A percentile compares a stretch with the other conserved stretches of the same genome.
These are phyloP conservation scores for Hippoglossus stenolepis DNA, from an alignment of 2,113 vertebrate genomes.

Conservation along the genomic window DNA sequence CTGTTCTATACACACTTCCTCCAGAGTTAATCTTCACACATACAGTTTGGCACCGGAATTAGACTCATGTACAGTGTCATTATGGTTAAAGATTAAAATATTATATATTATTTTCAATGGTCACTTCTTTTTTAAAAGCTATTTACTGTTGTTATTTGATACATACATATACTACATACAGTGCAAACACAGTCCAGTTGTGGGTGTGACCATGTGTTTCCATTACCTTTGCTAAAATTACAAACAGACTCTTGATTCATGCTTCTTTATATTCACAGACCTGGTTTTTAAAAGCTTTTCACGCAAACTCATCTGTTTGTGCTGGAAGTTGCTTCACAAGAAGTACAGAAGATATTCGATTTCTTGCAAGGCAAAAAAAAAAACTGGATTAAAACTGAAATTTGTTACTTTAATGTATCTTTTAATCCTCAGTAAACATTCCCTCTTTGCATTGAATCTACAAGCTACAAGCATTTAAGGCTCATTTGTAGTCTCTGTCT, in stretches of 20 bases:
- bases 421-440: background rate
- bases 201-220: slow-evolving; percentile 53
- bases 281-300: slow-evolving; percentile 32
- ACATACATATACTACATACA: slow-evolving; percentile 28
- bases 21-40: background rate
- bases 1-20: slow-evolving; percentile 4
- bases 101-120: background rate
- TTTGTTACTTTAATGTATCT: slow-evolving; percentile 13
- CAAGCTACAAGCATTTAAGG: slow-evolving; percentile 31
- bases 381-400: background rate
- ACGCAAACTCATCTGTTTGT: slow-evolving; percentile 29
- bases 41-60: background rate
- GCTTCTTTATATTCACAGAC: slow-evolving; percentile 30
- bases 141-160: slow-evolving; percentile 7
- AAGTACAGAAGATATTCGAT: background rate
- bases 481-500: slow-evolving; percentile 54
- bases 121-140: background rate
- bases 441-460: slow-evolving; percentile 30
- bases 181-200: slow-evolving; percentile 41
- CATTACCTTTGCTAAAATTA: slow-evolving; percentile 54
- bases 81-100: background rate
- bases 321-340: too few relatives aligned
- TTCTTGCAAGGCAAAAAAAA: background rate
- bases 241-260: slow-evolving; percentile 40
- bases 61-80: background rate